Conservation (phyloP, 1,140 invertebrate species). For the Lepeophtheirus salmonis region DNA sequence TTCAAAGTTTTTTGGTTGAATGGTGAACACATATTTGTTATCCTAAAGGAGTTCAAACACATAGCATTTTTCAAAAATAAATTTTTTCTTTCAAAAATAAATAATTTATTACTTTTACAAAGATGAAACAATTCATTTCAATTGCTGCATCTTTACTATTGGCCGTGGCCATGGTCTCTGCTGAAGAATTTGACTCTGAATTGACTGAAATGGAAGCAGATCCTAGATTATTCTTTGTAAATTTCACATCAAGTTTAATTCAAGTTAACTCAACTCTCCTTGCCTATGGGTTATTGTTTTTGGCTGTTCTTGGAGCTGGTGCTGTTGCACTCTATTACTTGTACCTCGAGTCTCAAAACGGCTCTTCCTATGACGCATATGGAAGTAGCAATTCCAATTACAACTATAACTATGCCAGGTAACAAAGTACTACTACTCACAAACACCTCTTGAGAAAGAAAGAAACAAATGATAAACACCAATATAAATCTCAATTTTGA, state of each 20-base stretch:
- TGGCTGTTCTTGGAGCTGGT: slow-evolving; percentile 2
- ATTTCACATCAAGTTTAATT: slow-evolving; percentile 17
- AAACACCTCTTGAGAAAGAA: no score
- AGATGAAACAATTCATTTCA: background rate
- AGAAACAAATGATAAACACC: no score
- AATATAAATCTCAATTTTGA: no score
- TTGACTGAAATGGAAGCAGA: slow-evolving; percentile 6
- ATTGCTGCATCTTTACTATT: background rate
- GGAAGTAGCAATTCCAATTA: slow-evolving; percentile 7
- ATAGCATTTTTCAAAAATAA: no score
- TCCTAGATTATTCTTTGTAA: slow-evolving; percentile 17
- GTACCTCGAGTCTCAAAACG: slow-evolving; percentile 11
- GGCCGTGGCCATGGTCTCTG: background rate
- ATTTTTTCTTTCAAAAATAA: no score
- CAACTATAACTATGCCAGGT: slow-evolving; percentile 16
- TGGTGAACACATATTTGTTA: no score
- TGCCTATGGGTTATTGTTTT: slow-evolving; percentile 7
- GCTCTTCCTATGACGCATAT: slow-evolving; percentile 6
- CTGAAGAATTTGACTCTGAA: background rate
- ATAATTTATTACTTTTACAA: no score
- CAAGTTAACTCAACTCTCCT: slow-evolving; percentile 17
- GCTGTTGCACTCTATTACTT: slow-evolving; percentile 16
- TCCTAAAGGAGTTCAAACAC: no score
- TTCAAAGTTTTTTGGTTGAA: no score
- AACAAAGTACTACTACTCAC: background rate